Evolutionary conservation across 2,113 vertebrate genomes (phyloP), one percentile per base, ranked within the genome.

Genomic region (Corydoras maculifer): DNA sequence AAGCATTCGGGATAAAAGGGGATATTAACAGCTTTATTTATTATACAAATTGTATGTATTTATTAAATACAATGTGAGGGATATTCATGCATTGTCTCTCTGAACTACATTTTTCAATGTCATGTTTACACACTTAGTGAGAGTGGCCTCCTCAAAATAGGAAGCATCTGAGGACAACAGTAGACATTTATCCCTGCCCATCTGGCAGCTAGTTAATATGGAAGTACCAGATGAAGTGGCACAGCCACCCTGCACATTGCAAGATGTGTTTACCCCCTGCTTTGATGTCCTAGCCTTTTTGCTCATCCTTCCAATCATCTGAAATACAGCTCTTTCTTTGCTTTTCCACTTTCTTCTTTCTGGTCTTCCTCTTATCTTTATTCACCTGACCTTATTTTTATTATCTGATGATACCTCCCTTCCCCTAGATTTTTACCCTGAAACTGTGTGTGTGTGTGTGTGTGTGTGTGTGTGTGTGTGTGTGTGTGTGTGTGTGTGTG

Each of bases 161-260:
- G 60, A 70, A 62, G 64, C 64, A 70, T 70, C 62, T 62, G 58
- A 58, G 71, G 71, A 73, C 66, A 70, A 73, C 58, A 73, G 35
- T 35, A 59, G 60, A 58, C 69, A 53, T 77, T 74, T 74, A 74
- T 70, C 64, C 53, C 35, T 65, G 72, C 78, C 76, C 78, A 79
- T 78, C 70, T 77, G 80, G 61, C 74, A 74, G 62, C 70, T 69
- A 55, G 75, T 73, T 66, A 60, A 35, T 62, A 54, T 35, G 58
- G 14, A 32, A 74, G 64, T 70, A 48, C 73, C 75, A 75, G 75
- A 72, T 75, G 77, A 67, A 70, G 31, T 72, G 67, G 64, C 69
- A 75, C 8, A 58, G 71, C 32, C 25, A 61, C 50, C 30, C 69
- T 75, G 73, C 66, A 63, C 63, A 53, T 69, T 60, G 60, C 9